phyloP scores from a whole-genome alignment of 2,888 invertebrate genomes.

The Eilema sororculum region DNA sequence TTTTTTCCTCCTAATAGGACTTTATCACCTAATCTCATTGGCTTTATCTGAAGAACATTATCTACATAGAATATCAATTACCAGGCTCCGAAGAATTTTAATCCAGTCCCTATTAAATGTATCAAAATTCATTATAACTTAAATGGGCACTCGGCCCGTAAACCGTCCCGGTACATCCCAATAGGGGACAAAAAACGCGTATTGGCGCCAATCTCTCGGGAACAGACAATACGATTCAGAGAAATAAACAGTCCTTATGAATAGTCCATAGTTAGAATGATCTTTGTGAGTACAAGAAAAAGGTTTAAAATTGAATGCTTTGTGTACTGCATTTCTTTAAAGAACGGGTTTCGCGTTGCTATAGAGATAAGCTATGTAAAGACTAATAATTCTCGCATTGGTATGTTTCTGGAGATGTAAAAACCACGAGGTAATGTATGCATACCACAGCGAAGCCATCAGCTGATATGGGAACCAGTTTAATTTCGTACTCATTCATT shows the following conservation, averaged over 20 bases:
- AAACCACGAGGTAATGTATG: constrained; percentile 67
- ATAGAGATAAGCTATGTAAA: constrained; percentile 60
- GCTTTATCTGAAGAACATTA: no score
- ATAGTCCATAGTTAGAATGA: constrained; percentile 23
- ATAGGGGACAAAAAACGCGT: constrained; percentile 36
- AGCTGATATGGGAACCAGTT: constrained; percentile 80
- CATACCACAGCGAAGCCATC: constrained; percentile 70
- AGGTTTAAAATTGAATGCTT: constrained; percentile 34
- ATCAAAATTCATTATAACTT: constrained; percentile 4
- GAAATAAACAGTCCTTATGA: constrained; percentile 48
- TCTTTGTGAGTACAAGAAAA: constrained; percentile 20
- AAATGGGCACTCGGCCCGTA: neutral
- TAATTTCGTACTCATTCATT: constrained; percentile 67
- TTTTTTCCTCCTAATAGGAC: neutral
- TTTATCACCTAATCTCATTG: neutral
- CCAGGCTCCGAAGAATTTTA: neutral
- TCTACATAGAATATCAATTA: neutral
- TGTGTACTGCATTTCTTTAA: constrained; percentile 25
- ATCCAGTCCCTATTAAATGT: neutral
- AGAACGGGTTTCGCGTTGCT: constrained; percentile 56
- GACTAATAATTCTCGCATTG: constrained; percentile 65
- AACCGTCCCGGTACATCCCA: constrained; percentile 11
- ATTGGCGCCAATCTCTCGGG: constrained; percentile 56
- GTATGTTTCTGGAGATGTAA: constrained; percentile 74
- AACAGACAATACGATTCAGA: constrained; percentile 55